phyloP scores from a whole-genome alignment of 2,113 vertebrate species.

The Bubo scandiacus region DNA sequence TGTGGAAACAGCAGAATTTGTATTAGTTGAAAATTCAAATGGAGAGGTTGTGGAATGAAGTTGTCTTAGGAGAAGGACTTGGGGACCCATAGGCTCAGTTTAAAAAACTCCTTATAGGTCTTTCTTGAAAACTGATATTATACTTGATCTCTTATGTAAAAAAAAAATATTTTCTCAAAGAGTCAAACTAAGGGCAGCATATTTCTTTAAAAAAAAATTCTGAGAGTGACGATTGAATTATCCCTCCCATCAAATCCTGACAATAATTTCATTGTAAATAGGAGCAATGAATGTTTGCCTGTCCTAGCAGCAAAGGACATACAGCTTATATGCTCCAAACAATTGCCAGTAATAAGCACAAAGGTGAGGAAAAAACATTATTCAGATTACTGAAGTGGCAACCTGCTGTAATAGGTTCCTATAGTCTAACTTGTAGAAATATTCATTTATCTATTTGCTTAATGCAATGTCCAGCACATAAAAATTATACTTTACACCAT shows the following conservation, averaged over 20 bases:
- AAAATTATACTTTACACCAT: neutral
- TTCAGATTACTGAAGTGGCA: neutral
- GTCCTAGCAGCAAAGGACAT: neutral
- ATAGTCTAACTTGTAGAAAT: neutral
- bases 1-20: neutral
- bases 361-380: neutral
- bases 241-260: neutral
- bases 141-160: neutral
- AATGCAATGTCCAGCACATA: neutral
- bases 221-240: neutral
- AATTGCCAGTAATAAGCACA: neutral
- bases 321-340: neutral
- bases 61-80: neutral
- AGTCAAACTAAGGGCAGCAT: neutral
- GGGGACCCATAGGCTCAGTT: neutral
- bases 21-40: neutral
- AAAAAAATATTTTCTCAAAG: neutral
- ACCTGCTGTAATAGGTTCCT: neutral
- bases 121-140: neutral
- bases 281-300: neutral
- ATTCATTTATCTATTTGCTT: neutral
- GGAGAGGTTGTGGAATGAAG: neutral
- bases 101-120: neutral
- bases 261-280: neutral
- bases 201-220: neutral